These are phyloP conservation scores for Harpagoxenus sublaevis DNA, from an alignment of 2,888 invertebrate species.

Conservation along the genomic window DNA sequence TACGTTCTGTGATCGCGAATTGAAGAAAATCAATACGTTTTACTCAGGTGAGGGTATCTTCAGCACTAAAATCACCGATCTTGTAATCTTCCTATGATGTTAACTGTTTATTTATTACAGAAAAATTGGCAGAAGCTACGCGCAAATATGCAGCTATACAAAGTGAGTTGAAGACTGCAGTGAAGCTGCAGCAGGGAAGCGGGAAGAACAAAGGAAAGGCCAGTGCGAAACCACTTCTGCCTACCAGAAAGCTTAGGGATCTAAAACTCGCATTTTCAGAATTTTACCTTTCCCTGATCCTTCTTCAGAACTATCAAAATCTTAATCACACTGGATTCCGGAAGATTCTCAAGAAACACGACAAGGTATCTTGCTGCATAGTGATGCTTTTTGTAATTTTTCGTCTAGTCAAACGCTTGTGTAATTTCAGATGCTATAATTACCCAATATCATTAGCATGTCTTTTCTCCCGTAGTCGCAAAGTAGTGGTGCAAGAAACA, in stretches of 20 bases:
- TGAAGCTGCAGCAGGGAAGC: constrained; percentile 84
- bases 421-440: constrained; percentile 13
- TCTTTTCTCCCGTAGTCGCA: not conserved
- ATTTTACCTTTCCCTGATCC: constrained; percentile 98
- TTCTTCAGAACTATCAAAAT: constrained; percentile 99
- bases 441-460: constrained; percentile 2
- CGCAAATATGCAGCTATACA: constrained; percentile 96
- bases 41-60: constrained; percentile 91
- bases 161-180: constrained; percentile 91
- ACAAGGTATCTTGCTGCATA: constrained; percentile 91
- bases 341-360: constrained; percentile 99
- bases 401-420: not conserved
- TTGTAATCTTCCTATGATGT: not conserved
- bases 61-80: not conserved
- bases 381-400: not conserved
- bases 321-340: constrained; percentile 99
- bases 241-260: constrained; percentile 95
- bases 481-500: constrained; percentile 17
- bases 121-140: constrained; percentile 99
- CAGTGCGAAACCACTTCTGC: constrained; percentile 87
- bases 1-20: constrained; percentile 97
- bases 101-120: constrained; percentile 86
- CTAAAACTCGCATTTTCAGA: constrained; percentile 99
- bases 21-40: constrained; percentile 98
- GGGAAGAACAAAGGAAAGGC: constrained; percentile 84